A percentile compares a stretch with the other conserved stretches of the same genome.
Conservation (phyloP, 2,113 vertebrate species). For the Loxodonta africana region DNA sequence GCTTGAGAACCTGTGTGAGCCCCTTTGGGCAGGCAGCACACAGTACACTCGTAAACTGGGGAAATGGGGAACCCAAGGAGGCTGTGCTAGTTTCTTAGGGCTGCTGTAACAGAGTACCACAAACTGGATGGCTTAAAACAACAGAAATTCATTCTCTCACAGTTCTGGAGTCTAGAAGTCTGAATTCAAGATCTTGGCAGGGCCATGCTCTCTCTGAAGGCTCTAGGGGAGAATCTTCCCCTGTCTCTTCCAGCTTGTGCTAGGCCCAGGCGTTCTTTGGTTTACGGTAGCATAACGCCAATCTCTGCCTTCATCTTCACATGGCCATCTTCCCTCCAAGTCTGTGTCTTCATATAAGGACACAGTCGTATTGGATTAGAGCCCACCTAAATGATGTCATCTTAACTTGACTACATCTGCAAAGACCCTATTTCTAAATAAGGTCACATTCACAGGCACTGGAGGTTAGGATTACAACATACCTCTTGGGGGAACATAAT, state of each 20-base stretch:
- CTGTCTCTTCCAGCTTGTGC: not conserved
- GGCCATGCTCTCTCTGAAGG: not conserved
- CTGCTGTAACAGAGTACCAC: not conserved
- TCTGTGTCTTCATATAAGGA: not conserved
- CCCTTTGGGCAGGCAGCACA: not conserved
- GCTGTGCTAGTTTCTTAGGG: not conserved
- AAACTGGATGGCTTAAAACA: not conserved
- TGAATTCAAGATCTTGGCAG: not conserved
- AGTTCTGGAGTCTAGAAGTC: not conserved
- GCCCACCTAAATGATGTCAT: not conserved
- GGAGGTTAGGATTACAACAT: not conserved
- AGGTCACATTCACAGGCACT: not conserved
- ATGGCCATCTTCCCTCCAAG: not conserved
- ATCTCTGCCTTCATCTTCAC: not conserved
- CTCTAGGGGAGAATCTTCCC: not conserved
- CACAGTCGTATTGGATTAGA: not conserved
- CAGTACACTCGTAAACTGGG: not conserved
- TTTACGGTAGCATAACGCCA: not conserved
- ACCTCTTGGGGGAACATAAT: not conserved
- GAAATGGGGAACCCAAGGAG: fast-evolving
- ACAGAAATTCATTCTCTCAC: not conserved
- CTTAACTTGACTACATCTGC: not conserved
- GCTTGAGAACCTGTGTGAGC: not conserved
- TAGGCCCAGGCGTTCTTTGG: not conserved
- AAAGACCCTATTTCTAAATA: not conserved